phyloP scores from a whole-genome alignment of 2,113 vertebrate genomes.

The Podocnemis expansa region DNA sequence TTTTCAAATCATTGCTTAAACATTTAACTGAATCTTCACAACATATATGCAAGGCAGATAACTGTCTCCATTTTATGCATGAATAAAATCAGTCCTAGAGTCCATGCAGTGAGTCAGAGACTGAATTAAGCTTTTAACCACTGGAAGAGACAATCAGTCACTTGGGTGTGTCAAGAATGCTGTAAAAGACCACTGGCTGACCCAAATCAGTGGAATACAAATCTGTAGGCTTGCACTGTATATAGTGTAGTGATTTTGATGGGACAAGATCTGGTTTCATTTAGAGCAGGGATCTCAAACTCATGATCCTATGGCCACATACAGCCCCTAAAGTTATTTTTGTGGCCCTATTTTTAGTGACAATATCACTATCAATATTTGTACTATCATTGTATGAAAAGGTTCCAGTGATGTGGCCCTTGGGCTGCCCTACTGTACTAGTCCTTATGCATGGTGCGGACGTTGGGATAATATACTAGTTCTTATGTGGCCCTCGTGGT shows the following conservation, averaged over 20 bases:
- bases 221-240: background rate
- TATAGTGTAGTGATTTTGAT: background rate
- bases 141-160: background rate
- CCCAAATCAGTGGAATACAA: background rate
- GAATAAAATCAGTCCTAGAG: background rate
- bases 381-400: too few relatives aligned
- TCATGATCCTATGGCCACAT: too few relatives aligned
- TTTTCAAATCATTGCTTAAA: background rate
- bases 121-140: background rate
- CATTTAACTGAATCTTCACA: background rate
- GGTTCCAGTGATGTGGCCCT: too few relatives aligned
- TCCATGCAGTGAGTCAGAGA: background rate
- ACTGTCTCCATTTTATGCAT: background rate
- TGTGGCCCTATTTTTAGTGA: too few relatives aligned
- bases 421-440: too few relatives aligned
- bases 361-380: too few relatives aligned
- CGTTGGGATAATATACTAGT: too few relatives aligned
- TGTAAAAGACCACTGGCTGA: background rate
- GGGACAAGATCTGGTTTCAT: background rate
- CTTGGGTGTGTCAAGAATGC: background rate
- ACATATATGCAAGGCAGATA: background rate
- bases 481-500: too few relatives aligned
- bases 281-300: too few relatives aligned
- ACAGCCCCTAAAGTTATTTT: too few relatives aligned
- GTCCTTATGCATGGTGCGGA: too few relatives aligned